Conservation (phyloP, 2,113 vertebrate species). For the Apeltes quadracus region DNA sequence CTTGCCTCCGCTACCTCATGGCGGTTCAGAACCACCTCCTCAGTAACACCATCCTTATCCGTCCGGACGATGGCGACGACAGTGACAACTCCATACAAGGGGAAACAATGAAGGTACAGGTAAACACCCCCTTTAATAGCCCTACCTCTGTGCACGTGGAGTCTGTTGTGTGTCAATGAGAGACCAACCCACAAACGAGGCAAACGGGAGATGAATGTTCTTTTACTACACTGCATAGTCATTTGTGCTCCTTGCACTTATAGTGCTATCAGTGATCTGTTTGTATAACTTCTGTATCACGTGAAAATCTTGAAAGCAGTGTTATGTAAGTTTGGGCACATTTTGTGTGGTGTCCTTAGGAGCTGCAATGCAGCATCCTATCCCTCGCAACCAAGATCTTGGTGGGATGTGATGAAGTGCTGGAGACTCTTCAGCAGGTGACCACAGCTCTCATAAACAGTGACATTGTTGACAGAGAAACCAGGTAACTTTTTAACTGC, state of each 20-base stretch:
- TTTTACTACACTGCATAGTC: neutral
- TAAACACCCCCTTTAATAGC: conserved; percentile 95
- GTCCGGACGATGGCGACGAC: conserved; percentile 95
- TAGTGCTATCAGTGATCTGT: conserved; percentile 1
- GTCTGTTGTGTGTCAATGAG: conserved; percentile 26
- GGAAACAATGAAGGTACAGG: conserved; percentile 99
- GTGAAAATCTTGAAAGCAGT: conserved; percentile 48
- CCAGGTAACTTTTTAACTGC: conserved; percentile 81
- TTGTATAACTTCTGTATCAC: neutral
- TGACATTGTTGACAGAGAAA: conserved; percentile 89
- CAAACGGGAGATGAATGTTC: conserved; percentile 5
- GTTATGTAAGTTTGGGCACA: conserved; percentile 74
- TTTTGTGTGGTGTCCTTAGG: conserved; percentile 79
- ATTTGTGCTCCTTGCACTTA: conserved; percentile 11
- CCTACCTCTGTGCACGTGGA: conserved; percentile 58
- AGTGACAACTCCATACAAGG: conserved; percentile 99
- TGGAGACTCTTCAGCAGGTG: conserved; percentile 97
- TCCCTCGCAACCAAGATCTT: conserved; percentile 94
- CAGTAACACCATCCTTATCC: conserved; percentile 97
- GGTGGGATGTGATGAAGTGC: conserved; percentile 95
- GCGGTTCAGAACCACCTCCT: conserved; percentile 99
- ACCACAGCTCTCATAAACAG: conserved; percentile 95
- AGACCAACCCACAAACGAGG: conserved; percentile 1
- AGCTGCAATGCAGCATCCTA: conserved; percentile 94
- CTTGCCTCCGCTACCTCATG: conserved; percentile 98